A percentile compares a stretch with the other conserved stretches of the same genome.
These are phyloP conservation scores for Lutjanus argentimaculatus DNA, from an alignment of 2,797 vertebrate genomes.

Conservation along the genomic window DNA sequence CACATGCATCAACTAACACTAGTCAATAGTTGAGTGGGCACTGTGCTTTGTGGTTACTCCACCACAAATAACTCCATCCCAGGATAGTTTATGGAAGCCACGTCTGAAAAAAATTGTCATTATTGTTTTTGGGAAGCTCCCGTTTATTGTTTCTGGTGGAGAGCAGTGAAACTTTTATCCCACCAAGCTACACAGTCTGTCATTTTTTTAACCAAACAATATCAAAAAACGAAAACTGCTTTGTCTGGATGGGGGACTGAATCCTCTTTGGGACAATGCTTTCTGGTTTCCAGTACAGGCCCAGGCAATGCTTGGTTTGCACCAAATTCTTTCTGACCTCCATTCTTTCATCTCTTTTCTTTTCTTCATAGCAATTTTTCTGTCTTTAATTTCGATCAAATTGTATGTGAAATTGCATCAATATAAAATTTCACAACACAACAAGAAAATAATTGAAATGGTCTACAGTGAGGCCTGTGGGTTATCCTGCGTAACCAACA, in stretches of 20 bases:
- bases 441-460: too few relatives aligned
- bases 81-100: neutral
- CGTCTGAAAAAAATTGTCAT: neutral
- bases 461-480: too few relatives aligned
- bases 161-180: too few relatives aligned
- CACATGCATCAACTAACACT: neutral
- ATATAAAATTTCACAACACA: too few relatives aligned
- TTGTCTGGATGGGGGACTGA: neutral
- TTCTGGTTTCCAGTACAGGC: neutral
- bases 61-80: neutral
- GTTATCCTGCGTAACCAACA: too few relatives aligned
- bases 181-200: neutral
- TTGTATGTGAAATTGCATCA: too few relatives aligned
- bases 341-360: neutral
- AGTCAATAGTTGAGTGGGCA: too few relatives aligned
- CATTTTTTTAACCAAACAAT: neutral
- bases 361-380: neutral
- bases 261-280: neutral
- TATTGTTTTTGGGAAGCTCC: conserved; percentile 26
- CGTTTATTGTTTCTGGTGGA: neutral
- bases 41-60: neutral
- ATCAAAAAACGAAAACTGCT: neutral
- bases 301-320: neutral
- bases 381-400: too few relatives aligned
- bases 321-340: neutral